Evolutionary conservation across 2,888 invertebrate species (phyloP), one percentile per base, ranked within the genome.

Genomic region (Escarpia spicata): DNA sequence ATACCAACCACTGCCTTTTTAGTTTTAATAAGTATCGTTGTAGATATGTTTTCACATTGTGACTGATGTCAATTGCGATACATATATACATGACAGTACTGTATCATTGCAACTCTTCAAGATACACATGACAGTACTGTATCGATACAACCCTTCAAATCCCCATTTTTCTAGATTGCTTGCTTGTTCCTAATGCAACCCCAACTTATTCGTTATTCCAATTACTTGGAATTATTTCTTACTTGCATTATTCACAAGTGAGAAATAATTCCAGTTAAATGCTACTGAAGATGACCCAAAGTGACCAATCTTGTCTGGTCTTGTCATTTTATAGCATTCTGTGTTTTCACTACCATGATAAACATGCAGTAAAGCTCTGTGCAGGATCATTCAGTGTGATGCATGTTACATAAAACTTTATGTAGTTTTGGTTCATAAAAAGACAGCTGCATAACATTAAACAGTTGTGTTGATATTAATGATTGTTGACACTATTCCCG

Each of bases 311-410:
- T 75, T 75, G 26, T 75, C 75, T 75, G 26, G 75, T 75, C 75
- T n/a, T 75, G 75, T 75, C 75, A 75, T 75, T 75, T 75, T n/a
- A 75, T 75, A 75, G 75, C 75, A 75, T n/a, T 75, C 3, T 75
- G 75, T 75, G 75, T 75, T 75, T 75, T 75, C 75, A 15, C 9
- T 52, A 52, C 15, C 52, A 52, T 15, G 15, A 26, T 75, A 75
- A 75, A 75, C 26, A 26, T 75, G 52, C 26, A 75, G 26, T 75
- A 75, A 75, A 75, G 6, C 26, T 75, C 52, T 52, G 15, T 52
- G 12, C 4, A 15, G 52, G 9, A 4, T 52, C 75, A 26, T 75
- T 3, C 26, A 26, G 75, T 75, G 75, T 75, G n/a, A n/a, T 75
- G 75, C n/a, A 26, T 75, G 26, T 75, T 26, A 75, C 75, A 19